Evolutionary conservation across 1,140 invertebrate genomes (phyloP), one percentile per base, ranked within the genome.

Genomic region (Ceratina japonica): DNA sequence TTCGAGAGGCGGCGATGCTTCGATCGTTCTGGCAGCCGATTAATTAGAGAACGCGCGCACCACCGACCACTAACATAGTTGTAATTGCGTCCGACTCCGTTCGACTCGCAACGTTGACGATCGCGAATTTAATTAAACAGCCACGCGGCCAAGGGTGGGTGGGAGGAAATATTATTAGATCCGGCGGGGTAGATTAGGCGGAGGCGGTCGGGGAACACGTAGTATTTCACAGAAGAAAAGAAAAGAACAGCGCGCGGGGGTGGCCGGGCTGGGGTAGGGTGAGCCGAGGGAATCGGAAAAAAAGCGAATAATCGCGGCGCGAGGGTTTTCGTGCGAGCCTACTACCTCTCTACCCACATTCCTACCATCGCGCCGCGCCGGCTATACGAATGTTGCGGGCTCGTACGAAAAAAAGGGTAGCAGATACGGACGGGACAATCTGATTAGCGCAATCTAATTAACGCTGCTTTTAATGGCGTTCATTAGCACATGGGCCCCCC

Each of bases 381-480:
- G 82, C 85, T 88, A 44, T 44, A 87, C 82, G 87, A 89, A 89
- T 85, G 87, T 87, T 87, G 87, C 82, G 82, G 87, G 78, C 82
- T 84, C 81, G 87, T 79, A 87, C 71, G 86, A 71, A 83, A 80
- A 73, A 81, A 84, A 77, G 77, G 83, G 64, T 61, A 78, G 79
- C 81, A 92, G 89, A 91, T 91, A 92, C 87, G 83, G 85, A 87
- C 84, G 85, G 86, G 87, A 90, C 90, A 91, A 92, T 92, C 91
- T 91, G 91, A 92, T 92, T 92, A 92, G 91, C 88, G 88, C 90
- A 88, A 91, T 91, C 91, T 92, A 92, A 92, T 92, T 92, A 92
- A 92, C 91, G 91, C 90, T 91, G 91, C 91, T 92, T 92, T 92
- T 92, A 92, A 92, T 92, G 91, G 91, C 91, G 88, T 92, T 92